phyloP scores from a whole-genome alignment of 2,113 vertebrate species.

The Engraulis encrasicolus region DNA sequence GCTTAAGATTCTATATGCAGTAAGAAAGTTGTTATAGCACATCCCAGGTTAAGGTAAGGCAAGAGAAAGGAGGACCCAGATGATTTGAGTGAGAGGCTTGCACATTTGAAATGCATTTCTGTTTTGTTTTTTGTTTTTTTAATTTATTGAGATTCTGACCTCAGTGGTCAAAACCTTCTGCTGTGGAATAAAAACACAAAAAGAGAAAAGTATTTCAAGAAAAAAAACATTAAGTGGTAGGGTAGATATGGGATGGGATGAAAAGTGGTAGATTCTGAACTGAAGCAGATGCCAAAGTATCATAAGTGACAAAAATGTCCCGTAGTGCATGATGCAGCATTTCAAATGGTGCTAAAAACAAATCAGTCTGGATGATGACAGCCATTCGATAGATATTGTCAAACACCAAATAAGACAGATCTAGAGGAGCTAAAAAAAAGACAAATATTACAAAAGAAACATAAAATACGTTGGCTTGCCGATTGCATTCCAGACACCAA shows the following conservation, averaged over 20 bases:
- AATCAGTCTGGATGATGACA: background rate
- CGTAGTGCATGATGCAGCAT: background rate
- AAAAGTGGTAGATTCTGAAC: background rate
- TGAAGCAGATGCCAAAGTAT: background rate
- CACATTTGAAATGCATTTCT: too few species aligned
- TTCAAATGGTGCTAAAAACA: background rate
- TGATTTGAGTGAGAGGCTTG: too few species aligned
- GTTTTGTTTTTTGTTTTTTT: too few species aligned
- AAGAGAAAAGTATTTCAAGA: too few species aligned
- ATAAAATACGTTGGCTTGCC: background rate
- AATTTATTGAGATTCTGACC: too few species aligned
- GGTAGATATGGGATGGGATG: background rate
- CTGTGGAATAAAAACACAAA: too few species aligned
- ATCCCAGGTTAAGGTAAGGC: too few species aligned
- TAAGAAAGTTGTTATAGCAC: too few species aligned
- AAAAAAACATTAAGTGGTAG: too few species aligned
- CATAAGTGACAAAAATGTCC: background rate
- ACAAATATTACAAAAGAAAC: constrained; percentile 28
- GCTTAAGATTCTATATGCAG: too few species aligned
- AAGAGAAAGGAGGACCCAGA: too few species aligned
- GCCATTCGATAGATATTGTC: background rate
- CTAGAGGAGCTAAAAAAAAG: constrained; percentile 35
- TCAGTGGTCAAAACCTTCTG: too few species aligned
- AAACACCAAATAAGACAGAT: constrained; percentile 17
- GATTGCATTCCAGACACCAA: background rate